Evolutionary conservation across 2,113 vertebrate species (phyloP), one percentile per base, ranked within the genome.

Genomic region (zebrafish (Danio rerio)): DNA sequence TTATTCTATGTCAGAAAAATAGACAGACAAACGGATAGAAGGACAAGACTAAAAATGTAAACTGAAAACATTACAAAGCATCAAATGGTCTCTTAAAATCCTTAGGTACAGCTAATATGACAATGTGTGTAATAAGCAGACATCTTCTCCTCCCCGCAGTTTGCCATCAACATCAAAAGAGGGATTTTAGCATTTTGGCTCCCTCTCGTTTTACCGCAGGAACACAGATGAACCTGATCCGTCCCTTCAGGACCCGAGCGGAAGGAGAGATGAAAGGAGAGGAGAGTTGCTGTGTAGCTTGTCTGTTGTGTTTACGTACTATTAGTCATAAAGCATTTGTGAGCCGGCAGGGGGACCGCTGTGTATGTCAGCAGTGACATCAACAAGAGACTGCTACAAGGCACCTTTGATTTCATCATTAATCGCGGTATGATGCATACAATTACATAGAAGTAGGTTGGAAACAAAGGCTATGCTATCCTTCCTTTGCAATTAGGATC

Each of bases 181-280:
- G 16, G 21, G 76, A 78, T 78, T 53, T 78, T 42, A 66, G 61
- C 49, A 66, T 78, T 42, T 66, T 13, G 3, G 75, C 59, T 78
- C 58, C 58, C 74, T 62, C 75, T 11, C 52, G 59, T 78, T 78
- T 65, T 40, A 52, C 75, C 4, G 45, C 49, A 53, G 16, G 21
- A 79, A 66, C 21, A 65, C 13, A 66, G 21, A 79, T 66, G 31
- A 78, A 65, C 75, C 61, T 52, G 61, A 79, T 79, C 62, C 76
- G 9, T 79, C 20, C 76, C 75, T 52, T 50, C 53, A 65, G 61
- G 76, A 65, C 49, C 47, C 16, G 13, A 50, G 31, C 47, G 50
- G 76, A 79, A 79, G 31, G 18, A 53, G 76, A 66, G 62, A 79
- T 66, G 49, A 79, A 79, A 66, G 76, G 15, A 55, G 20, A 31